Percentiles rank a stretch among this genome's conserved stretches.
These are phyloP conservation scores for Coelogynopora nodosa DNA, from an alignment of 2,888 invertebrate genomes.

Conservation along the genomic window DNA sequence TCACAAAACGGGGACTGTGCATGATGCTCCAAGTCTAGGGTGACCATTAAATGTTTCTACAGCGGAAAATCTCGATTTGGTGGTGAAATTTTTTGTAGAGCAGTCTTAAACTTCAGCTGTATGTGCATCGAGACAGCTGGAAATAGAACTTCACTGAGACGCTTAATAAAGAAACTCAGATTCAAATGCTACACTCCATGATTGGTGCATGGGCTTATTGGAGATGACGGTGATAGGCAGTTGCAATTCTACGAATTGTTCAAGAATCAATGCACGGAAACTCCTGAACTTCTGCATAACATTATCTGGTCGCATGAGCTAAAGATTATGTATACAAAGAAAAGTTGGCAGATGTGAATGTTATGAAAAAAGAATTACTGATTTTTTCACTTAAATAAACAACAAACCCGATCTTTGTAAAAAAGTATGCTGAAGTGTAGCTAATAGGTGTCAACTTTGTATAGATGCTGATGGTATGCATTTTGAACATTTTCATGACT, in stretches of 20 bases:
- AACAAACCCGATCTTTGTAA: too few species aligned
- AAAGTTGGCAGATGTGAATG: neutral
- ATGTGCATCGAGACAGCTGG: slow-evolving; percentile 1
- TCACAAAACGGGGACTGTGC: too few species aligned
- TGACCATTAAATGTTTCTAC: neutral
- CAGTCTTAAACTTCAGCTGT: slow-evolving; percentile 21
- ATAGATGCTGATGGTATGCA: slow-evolving; percentile 21
- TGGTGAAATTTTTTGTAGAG: slow-evolving; percentile 19
- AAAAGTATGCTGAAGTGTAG: neutral
- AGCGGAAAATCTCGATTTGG: neutral
- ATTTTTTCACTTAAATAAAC: neutral
- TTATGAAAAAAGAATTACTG: neutral
- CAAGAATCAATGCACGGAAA: neutral
- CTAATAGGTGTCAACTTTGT: neutral
- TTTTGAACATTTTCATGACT: slow-evolving; percentile 25
- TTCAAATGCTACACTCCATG: neutral
- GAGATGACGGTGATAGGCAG: neutral
- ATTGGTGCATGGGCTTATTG: slow-evolving; percentile 1
- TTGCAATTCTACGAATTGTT: neutral
- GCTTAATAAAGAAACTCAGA: neutral
- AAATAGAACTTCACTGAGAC: neutral
- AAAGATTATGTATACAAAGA: neutral
- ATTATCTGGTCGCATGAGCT: slow-evolving; percentile 23
- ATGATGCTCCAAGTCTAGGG: slow-evolving; percentile 13
- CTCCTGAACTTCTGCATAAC: slow-evolving; percentile 8